These are phyloP conservation scores for Phalacrocorax carbo DNA, from an alignment of 2,113 vertebrate species.

Conservation along the genomic window DNA sequence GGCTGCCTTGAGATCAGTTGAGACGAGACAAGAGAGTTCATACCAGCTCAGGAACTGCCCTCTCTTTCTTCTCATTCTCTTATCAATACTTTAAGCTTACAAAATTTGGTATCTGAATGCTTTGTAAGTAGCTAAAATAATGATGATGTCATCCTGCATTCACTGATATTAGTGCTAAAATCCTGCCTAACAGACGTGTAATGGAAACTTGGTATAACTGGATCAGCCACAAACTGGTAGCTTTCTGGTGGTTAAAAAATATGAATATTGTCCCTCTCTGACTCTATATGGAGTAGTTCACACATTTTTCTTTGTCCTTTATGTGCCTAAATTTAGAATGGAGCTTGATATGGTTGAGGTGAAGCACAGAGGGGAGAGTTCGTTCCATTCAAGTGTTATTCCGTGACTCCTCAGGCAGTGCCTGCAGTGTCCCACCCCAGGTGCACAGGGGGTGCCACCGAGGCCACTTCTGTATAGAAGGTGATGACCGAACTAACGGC, in stretches of 20 bases:
- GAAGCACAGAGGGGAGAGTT: background rate
- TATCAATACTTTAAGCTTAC: background rate
- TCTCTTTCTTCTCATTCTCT: background rate
- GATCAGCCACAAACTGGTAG: background rate
- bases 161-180: background rate
- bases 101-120: background rate
- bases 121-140: background rate
- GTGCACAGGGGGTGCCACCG: background rate
- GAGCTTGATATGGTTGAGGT: background rate
- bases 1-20: background rate
- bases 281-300: background rate
- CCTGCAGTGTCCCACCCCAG: background rate
- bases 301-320: background rate
- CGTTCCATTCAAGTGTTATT: background rate
- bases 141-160: background rate
- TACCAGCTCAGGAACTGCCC: background rate
- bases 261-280: background rate
- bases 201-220: background rate
- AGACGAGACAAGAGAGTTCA: background rate
- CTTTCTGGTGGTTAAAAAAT: background rate
- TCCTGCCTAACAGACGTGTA: background rate
- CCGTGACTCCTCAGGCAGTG: background rate
- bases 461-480: background rate
- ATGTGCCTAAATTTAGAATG: background rate
- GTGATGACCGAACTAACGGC: background rate